These are phyloP conservation scores for Phylloscopus trochiloides DNA, from an alignment of 2,113 vertebrate species.

Conservation along the genomic window DNA sequence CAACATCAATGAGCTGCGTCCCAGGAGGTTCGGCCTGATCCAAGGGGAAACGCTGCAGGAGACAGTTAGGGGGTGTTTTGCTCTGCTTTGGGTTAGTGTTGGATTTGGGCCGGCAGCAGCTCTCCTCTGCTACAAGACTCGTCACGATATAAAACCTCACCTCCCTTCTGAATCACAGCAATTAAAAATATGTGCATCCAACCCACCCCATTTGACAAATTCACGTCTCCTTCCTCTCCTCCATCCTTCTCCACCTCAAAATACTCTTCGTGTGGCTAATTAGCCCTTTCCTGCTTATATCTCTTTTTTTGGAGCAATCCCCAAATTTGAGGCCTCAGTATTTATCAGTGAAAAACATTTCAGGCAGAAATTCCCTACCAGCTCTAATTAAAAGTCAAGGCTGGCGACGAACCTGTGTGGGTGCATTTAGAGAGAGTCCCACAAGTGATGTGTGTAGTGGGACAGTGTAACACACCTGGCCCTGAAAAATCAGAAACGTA, in stretches of 20 bases:
- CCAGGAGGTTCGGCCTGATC: accelerated
- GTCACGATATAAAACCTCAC: background rate
- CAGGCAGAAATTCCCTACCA: background rate
- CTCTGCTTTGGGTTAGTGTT: background rate
- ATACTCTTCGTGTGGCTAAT: background rate
- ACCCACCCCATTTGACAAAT: background rate
- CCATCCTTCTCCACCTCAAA: background rate
- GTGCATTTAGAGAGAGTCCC: background rate
- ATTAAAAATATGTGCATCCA: background rate
- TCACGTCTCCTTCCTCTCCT: background rate
- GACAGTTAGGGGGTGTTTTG: background rate
- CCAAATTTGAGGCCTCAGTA: background rate
- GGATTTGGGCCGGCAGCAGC: background rate
- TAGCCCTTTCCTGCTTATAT: background rate
- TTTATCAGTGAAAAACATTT: background rate
- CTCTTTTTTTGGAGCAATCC: background rate
- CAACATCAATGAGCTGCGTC: accelerated
- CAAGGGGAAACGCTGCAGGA: background rate
- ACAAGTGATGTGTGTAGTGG: background rate
- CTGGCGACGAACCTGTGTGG: background rate
- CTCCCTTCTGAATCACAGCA: background rate
- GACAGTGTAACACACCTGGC: accelerated
- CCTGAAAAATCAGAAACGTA: background rate
- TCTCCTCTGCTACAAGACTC: background rate
- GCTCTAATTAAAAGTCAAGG: background rate